Evolutionary conservation across 2,888 invertebrate genomes (phyloP).

Genomic region (Cerastis leucographa): DNA sequence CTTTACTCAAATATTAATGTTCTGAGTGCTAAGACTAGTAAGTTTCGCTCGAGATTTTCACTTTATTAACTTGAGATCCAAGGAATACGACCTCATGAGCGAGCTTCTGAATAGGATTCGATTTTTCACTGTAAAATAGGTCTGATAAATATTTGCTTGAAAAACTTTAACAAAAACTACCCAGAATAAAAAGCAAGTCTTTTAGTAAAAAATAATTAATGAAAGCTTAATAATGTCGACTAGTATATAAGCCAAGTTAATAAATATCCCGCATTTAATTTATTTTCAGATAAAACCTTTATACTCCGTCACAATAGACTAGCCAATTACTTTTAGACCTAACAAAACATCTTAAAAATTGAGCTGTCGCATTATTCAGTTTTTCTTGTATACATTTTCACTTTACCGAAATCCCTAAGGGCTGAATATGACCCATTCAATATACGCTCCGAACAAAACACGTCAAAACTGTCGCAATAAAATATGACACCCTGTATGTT

Average conservation of each 20-base stretch:
- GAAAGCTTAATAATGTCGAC: neutral
- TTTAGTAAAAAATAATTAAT: neutral
- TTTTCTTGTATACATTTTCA: slow-evolving; percentile 10
- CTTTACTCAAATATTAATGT: slow-evolving; percentile 59
- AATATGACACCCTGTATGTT: slow-evolving; percentile 47
- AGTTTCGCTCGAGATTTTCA: slow-evolving; percentile 31
- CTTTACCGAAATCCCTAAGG: neutral
- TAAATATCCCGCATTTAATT: neutral
- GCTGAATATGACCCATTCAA: slow-evolving; percentile 33
- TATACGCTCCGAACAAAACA: slow-evolving; percentile 32
- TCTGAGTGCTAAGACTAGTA: slow-evolving; percentile 24
- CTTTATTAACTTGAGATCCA: slow-evolving; percentile 31
- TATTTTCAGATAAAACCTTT: neutral
- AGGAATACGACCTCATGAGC: neutral
- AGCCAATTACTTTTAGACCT: slow-evolving; percentile 5
- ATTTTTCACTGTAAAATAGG: neutral
- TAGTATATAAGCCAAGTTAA: neutral
- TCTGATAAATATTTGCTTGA: neutral
- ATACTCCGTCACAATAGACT: neutral
- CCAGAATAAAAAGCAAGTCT: neutral
- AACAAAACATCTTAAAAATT: neutral
- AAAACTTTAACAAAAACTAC: neutral
- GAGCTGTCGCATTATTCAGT: neutral
- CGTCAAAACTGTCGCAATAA: slow-evolving; percentile 43
- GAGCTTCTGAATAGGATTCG: neutral